These are phyloP conservation scores for Altica lythri DNA, from an alignment of 2,888 invertebrate genomes.

Conservation along the genomic window DNA sequence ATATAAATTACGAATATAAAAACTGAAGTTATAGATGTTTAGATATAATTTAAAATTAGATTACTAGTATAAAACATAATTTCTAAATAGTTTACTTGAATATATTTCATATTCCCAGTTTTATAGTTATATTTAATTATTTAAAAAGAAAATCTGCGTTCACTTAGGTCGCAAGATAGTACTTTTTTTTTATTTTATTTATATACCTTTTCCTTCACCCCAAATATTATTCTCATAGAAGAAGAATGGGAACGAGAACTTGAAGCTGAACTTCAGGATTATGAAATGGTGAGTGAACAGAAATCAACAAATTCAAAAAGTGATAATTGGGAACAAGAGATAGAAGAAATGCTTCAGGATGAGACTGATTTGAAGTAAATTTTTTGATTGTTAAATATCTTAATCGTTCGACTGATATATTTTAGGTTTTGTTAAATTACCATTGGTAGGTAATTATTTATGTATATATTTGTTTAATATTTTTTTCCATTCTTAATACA, in stretches of 20 bases:
- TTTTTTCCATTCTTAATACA: too few relatives aligned
- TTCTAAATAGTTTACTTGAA: too few relatives aligned
- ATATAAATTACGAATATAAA: too few relatives aligned
- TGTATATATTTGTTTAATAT: too few relatives aligned
- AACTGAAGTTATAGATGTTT: too few relatives aligned
- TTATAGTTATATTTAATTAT: too few relatives aligned
- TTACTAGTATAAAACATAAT: too few relatives aligned
- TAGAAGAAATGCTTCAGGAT: conserved; percentile 55
- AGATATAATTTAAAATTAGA: too few relatives aligned
- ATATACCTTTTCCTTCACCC: too few relatives aligned
- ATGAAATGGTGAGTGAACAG: conserved; percentile 80
- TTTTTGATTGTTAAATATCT: conserved; percentile 17
- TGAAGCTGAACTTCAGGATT: conserved; percentile 93
- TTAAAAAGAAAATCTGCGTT: conserved; percentile 8
- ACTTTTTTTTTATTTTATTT: too few relatives aligned
- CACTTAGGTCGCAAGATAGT: background rate
- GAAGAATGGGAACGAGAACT: conserved; percentile 97
- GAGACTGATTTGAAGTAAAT: conserved; percentile 54
- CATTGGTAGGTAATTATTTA: too few relatives aligned
- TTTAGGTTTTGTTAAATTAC: conserved; percentile 10
- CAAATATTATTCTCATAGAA: conserved; percentile 52
- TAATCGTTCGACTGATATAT: conserved; percentile 31
- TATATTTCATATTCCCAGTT: too few relatives aligned
- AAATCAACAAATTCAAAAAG: conserved; percentile 57
- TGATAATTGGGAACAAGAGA: conserved; percentile 56